Base-by-base conservation (phyloP, 2,113 vertebrate species). In the Taxidea taxus region DNA sequence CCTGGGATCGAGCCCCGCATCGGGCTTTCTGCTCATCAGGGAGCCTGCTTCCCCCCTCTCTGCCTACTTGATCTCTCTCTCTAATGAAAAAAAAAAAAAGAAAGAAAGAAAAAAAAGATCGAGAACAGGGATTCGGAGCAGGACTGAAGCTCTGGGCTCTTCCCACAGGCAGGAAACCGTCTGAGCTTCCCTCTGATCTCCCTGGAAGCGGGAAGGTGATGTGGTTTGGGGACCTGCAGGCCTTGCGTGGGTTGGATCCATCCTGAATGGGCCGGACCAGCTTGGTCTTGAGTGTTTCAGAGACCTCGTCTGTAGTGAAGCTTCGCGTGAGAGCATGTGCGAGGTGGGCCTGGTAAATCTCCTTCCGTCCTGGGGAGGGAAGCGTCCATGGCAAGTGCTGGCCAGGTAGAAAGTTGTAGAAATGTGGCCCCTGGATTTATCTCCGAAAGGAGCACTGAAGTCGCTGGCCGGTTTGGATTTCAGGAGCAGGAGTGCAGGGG, bases 291-390 rank as follows among this genome's bases (percentile, higher is more conserved):
- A 0, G 54, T 25, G 54, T 18, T 60, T n/a, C 16, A 7, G 29
- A 44, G 51, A 18, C 29, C 54, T 80, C 3, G 12, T 23, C 44
- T 10, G 60, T 6, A 4, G 15, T 1, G 11, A 18, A 91, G 75
- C 74, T 8, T 37, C 7, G 42, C 2, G 0, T 2, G 13, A 1
- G 2, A 4, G 44, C 11, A 1, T 1, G n/a, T 20, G 60, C 3
- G n/a, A 68, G 34, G 1, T 1, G 11, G 1, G 16, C 25, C n/a
- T 4, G 10, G n/a, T 6, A 7, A 13, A 21, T 31, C 25, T 54
- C 23, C 42, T 39, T 80, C 74, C 44, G 49, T 70, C 34, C 47
- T 29, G 47, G 27, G 75, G 44, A 49, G 15, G 75, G 8, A 78
- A 47, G 29, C 8, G 4, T 29, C 75, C 1, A 11, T 1, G 14